Conservation (phyloP, 2,797 vertebrate species). For the Zenarchopterus dispar region DNA sequence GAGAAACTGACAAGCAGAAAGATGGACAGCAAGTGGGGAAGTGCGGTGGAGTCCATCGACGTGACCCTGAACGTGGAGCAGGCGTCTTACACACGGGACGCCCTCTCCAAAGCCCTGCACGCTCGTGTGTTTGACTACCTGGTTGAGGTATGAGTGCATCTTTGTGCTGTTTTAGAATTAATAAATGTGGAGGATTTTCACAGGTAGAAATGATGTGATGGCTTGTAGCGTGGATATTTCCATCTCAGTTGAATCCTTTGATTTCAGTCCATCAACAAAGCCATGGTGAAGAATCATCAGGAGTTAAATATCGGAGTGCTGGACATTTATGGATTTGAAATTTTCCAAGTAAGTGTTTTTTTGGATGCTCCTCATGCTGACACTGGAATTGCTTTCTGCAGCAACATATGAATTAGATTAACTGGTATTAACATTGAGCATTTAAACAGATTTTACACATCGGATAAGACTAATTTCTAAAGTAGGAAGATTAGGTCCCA, state of each 20-base stretch:
- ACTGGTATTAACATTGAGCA: constrained; percentile 45
- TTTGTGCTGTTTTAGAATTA: not conserved
- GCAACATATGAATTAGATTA: constrained; percentile 56
- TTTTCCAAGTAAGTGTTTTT: constrained; percentile 92
- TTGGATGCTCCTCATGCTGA: constrained; percentile 9
- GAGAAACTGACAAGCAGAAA: constrained; percentile 97
- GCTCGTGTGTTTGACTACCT: constrained; percentile 93
- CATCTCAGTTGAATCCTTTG: constrained; percentile 21
- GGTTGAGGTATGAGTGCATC: constrained; percentile 88
- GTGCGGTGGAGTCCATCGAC: constrained; percentile 92
- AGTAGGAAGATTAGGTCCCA: constrained; percentile 60
- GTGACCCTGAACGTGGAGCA: constrained; percentile 98
- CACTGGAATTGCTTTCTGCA: constrained; percentile 23
- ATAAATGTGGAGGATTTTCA: not conserved
- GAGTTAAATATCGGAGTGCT: constrained; percentile 95
- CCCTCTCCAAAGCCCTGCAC: constrained; percentile 95
- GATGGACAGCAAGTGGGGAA: constrained; percentile 99
- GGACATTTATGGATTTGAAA: constrained; percentile 99
- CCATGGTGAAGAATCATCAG: constrained; percentile 95
- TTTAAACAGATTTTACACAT: constrained; percentile 67
- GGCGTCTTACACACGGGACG: constrained; percentile 95
- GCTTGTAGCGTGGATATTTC: not conserved
- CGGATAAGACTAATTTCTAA: constrained; percentile 63
- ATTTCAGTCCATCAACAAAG: constrained; percentile 96
- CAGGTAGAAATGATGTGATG: too few species aligned